Percentiles rank a stretch among this genome's conserved stretches.
Evolutionary conservation across 92 coral and sea anemone genomes (phyloP).

Genomic region (Porites evermanni): DNA sequence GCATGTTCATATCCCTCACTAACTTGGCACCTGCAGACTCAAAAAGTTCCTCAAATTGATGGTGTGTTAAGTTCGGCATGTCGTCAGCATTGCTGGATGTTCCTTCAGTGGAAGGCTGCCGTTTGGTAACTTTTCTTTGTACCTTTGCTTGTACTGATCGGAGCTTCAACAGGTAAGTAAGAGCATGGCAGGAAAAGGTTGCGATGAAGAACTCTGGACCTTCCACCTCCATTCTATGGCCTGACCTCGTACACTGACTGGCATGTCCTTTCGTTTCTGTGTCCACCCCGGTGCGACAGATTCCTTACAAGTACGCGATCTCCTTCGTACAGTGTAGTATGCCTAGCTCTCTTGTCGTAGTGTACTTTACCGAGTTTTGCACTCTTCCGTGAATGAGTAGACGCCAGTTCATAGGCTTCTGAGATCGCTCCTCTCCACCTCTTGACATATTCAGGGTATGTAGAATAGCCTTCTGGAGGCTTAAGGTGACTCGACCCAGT

Average conservation of each 20-base stretch:
- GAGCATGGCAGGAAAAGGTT: conserved; percentile 56
- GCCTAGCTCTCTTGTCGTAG: conserved; percentile 57
- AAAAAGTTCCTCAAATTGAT: background rate
- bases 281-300: conserved; percentile 45
- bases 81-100: conserved; percentile 6
- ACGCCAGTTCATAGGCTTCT: conserved; percentile 65
- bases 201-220: conserved; percentile 46
- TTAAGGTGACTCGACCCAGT: background rate
- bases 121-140: background rate
- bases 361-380: conserved; percentile 42
- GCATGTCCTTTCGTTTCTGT: conserved; percentile 55
- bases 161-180: conserved; percentile 46
- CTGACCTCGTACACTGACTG: conserved; percentile 67
- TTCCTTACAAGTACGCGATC: conserved; percentile 56
- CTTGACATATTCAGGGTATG: conserved; percentile 71
- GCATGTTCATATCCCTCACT: background rate
- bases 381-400: conserved; percentile 39
- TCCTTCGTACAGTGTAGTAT: conserved; percentile 38
- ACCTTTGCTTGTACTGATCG: background rate
- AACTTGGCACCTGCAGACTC: background rate
- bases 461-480: conserved; percentile 58
- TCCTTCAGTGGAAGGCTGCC: background rate
- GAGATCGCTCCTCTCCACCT: conserved; percentile 68
- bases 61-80: background rate
- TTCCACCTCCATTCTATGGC: conserved; percentile 55